A percentile compares a stretch with the other conserved stretches of the same genome.
Conservation (phyloP, 1,140 invertebrate genomes). For the Cotesia typhae region DNA sequence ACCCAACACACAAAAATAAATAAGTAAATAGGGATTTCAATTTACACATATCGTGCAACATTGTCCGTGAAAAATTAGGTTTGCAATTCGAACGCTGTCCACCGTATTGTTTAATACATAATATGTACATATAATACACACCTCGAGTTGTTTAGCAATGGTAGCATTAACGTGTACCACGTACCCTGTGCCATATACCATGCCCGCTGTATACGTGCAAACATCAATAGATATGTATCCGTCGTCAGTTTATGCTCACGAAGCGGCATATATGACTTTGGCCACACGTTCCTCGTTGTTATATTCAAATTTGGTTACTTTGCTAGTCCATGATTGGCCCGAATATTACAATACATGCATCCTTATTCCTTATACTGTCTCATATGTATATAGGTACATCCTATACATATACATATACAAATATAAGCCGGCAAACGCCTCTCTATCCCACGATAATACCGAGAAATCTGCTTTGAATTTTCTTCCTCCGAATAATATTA, state of each 20-base stretch:
- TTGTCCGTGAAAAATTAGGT: constrained; percentile 35
- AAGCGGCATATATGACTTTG: constrained; percentile 41
- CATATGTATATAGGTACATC: too few species aligned
- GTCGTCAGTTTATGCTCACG: constrained; percentile 32
- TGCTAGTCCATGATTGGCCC: constrained; percentile 57
- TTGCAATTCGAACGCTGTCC: constrained; percentile 37
- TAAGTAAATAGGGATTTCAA: constrained; percentile 20
- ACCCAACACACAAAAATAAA: not conserved
- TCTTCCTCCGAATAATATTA: constrained; percentile 14
- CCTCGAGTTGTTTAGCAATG: not conserved
- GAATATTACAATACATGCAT: constrained; percentile 55
- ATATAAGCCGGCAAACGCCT: too few species aligned
- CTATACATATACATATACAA: too few species aligned
- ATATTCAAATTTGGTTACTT: constrained; percentile 63
- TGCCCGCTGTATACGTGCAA: not conserved
- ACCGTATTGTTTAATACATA: constrained; percentile 6
- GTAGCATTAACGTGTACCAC: not conserved
- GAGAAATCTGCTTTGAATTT: constrained; percentile 30
- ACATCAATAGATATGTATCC: constrained; percentile 37
- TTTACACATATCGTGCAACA: constrained; percentile 30
- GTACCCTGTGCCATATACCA: too few species aligned
- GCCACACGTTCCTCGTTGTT: constrained; percentile 49
- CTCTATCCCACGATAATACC: constrained; percentile 41
- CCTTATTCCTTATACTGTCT: constrained; percentile 8
- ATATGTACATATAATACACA: not conserved